phyloP scores from a whole-genome alignment of 2,888 invertebrate genomes.

The Bellardia bayeri region DNA sequence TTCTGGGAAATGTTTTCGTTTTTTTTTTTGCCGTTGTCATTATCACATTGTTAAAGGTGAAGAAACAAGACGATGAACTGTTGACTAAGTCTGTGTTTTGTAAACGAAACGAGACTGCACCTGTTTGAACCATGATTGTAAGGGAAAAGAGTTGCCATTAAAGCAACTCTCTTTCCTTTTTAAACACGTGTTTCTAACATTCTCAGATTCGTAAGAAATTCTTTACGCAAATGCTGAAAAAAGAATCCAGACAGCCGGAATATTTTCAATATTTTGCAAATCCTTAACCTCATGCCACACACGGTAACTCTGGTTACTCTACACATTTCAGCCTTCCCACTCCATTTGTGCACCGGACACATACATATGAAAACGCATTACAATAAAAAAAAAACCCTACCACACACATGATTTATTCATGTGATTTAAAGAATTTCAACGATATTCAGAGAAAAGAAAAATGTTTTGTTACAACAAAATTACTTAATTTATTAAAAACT shows the following conservation, averaged over 20 bases:
- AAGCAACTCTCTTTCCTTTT: no score
- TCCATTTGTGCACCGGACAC: neutral
- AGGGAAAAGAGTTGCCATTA: neutral
- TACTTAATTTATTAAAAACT: slow-evolving; percentile 72
- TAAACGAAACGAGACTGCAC: neutral
- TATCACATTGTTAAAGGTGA: slow-evolving; percentile 36
- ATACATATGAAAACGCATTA: neutral
- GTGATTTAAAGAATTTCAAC: slow-evolving; percentile 63
- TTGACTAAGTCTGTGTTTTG: neutral
- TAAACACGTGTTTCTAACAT: no score
- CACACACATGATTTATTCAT: slow-evolving; percentile 63
- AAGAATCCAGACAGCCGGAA: no score
- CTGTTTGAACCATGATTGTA: neutral
- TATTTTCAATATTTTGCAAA: no score
- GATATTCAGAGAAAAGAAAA: slow-evolving; percentile 47
- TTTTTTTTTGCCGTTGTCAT: slow-evolving; percentile 20
- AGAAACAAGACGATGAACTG: slow-evolving; percentile 19
- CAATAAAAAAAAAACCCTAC: neutral
- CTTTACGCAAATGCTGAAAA: no score
- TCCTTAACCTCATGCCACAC: no score
- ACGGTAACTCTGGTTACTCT: neutral
- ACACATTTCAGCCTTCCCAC: neutral
- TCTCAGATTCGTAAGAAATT: no score
- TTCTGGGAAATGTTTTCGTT: slow-evolving; percentile 41
- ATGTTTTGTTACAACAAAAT: slow-evolving; percentile 61